A percentile compares a stretch with the other conserved stretches of the same genome.
Conservation (phyloP, 1,140 invertebrate species). For the Brachionus rubens region DNA sequence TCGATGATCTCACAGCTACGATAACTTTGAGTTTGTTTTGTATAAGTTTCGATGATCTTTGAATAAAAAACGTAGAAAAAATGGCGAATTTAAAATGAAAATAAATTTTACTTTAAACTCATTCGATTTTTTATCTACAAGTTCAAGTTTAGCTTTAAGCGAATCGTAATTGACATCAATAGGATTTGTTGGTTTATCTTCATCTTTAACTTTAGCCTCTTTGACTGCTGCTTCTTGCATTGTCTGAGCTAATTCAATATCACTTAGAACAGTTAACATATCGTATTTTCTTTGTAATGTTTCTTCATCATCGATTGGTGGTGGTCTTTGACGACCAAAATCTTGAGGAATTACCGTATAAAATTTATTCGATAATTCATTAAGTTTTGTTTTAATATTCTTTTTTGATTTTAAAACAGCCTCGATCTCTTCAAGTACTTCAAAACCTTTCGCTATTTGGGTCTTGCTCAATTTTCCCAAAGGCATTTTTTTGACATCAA, state of each 20-base stretch:
- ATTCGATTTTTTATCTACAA: conserved; percentile 51
- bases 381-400: conserved; percentile 47
- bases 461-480: conserved; percentile 62
- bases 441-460: conserved; percentile 63
- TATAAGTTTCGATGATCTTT: conserved; percentile 59
- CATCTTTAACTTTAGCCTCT: conserved; percentile 46
- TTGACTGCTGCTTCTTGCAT: conserved; percentile 51
- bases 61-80: conserved; percentile 46
- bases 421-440: conserved; percentile 60
- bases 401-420: conserved; percentile 50
- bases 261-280: conserved; percentile 61
- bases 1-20: conserved; percentile 53
- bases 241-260: conserved; percentile 62
- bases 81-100: conserved; percentile 1
- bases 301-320: conserved; percentile 53
- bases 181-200: conserved; percentile 53
- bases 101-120: conserved; percentile 54
- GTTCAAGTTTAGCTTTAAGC: conserved; percentile 57
- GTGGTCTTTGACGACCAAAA: conserved; percentile 60
- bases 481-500: conserved; percentile 63
- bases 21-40: conserved; percentile 51
- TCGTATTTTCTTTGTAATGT: conserved; percentile 60
- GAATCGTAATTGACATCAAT: conserved; percentile 59
- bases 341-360: conserved; percentile 62
- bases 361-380: conserved; percentile 57